These are phyloP conservation scores for Mongoloraphidia duomilia DNA, from an alignment of 2,888 invertebrate species.

Conservation along the genomic window DNA sequence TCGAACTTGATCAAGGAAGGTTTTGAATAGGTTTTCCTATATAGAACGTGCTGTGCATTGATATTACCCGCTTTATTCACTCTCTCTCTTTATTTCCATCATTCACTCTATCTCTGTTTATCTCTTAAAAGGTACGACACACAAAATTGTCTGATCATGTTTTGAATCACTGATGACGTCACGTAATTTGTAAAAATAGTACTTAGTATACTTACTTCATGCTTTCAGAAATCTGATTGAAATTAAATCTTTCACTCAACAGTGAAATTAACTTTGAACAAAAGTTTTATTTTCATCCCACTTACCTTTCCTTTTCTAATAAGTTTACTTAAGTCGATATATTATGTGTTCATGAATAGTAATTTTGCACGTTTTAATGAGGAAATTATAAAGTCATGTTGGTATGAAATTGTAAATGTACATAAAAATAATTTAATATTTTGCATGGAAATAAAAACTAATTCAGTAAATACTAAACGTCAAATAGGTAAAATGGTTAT, in stretches of 20 bases:
- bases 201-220: no score
- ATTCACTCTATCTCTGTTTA: neutral
- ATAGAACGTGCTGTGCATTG: conserved; percentile 6
- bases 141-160: conserved; percentile 1
- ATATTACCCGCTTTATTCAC: neutral
- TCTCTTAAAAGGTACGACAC: conserved; percentile 11
- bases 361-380: no score
- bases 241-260: conserved; percentile 13
- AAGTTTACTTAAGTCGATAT: no score
- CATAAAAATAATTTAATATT: no score
- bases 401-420: no score
- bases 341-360: no score
- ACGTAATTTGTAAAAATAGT: neutral
- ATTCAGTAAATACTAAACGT: no score
- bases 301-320: conserved; percentile 2
- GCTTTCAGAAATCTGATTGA: conserved; percentile 6
- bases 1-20: no score
- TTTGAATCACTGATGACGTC: conserved; percentile 2
- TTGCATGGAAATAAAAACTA: no score
- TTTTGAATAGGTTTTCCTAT: neutral
- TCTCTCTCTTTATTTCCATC: conserved; percentile 1
- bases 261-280: conserved; percentile 16
- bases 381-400: no score
- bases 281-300: conserved; percentile 13
- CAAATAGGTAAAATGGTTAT: no score